phyloP scores from a whole-genome alignment of 92 coral and sea anemone species.

The Actinernus sp. region DNA sequence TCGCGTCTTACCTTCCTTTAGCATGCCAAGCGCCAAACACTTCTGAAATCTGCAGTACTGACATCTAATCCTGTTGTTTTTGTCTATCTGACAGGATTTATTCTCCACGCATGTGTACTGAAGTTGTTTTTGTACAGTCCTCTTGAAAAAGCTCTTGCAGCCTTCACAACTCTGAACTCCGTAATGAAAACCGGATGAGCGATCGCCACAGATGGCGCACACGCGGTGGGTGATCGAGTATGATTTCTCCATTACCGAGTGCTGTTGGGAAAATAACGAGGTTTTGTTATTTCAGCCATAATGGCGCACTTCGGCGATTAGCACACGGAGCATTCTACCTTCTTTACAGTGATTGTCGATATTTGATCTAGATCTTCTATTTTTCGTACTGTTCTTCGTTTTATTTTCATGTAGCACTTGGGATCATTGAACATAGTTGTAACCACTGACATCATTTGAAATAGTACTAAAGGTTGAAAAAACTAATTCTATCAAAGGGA shows the following conservation, averaged over 20 bases:
- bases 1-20: slow-evolving; percentile 89
- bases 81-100: slow-evolving; percentile 91
- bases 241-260: slow-evolving; percentile 37
- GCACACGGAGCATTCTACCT: too few species aligned
- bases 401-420: too few species aligned
- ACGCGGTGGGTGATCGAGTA: slow-evolving; percentile 47
- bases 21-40: slow-evolving; percentile 85
- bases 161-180: slow-evolving; percentile 96
- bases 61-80: slow-evolving; percentile 89
- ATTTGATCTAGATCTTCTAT: too few species aligned
- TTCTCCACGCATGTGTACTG: slow-evolving; percentile 89
- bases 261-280: too few species aligned
- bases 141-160: slow-evolving; percentile 89
- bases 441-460: too few species aligned
- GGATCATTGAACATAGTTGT: too few species aligned
- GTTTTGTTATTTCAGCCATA: too few species aligned
- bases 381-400: too few species aligned
- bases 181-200: slow-evolving; percentile 92
- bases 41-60: slow-evolving; percentile 93
- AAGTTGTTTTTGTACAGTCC: slow-evolving; percentile 91
- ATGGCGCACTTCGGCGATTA: too few species aligned
- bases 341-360: too few species aligned
- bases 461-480: too few species aligned
- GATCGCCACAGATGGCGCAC: slow-evolving; percentile 90
- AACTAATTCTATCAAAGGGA: too few species aligned